Evolutionary conservation across 2,797 vertebrate species (phyloP), one percentile per base, ranked within the genome.

Genomic region (Kryptopterus vitreolus): DNA sequence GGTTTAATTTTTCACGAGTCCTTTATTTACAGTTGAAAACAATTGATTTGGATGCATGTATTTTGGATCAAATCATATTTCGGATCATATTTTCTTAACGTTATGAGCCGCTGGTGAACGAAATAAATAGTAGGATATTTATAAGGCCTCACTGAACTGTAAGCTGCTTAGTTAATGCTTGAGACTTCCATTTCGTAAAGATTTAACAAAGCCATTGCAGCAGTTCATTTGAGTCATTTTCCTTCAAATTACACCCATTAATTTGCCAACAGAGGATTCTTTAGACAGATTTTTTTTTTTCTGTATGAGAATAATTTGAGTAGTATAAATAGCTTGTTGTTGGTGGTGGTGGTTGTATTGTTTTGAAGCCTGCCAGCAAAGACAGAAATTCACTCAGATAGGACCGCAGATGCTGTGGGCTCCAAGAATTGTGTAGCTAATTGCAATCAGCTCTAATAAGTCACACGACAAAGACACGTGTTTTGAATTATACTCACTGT

Each of bases 401-500:
- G 70, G 86, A 82, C 75, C 81, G 81, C 86, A 87, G 86, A 83
- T 85, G 61, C 88, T 86, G 84, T 79, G 88, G 88, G 90, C 87
- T 87, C 87, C 85, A 86, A 89, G 90, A 90, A 91, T 85, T 70
- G 74, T 59, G 48, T 82, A 84, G 78, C 86, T 93, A 92, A 93
- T 93, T 92, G 89, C 88, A 86, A 81, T 87, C 86, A 89, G 85
- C 89, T 90, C 70, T 90, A 90, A 92, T 92, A 91, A 92, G 91
- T 92, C 87, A 90, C 87, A 90, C 72, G 57, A 77, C 84, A 87
- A 86, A 86, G 86, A 87, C 84, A 82, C 79, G 76, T 86, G 81
- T 81, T 79, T 88, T 91, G 89, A 91, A 90, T 92, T 89, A 89
- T 78, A 84, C 87, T 85, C 86, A 74, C 88, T 84, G 83, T 89